Base-by-base conservation (phyloP, 2,113 vertebrate species). In the Podocnemis expansa region DNA sequence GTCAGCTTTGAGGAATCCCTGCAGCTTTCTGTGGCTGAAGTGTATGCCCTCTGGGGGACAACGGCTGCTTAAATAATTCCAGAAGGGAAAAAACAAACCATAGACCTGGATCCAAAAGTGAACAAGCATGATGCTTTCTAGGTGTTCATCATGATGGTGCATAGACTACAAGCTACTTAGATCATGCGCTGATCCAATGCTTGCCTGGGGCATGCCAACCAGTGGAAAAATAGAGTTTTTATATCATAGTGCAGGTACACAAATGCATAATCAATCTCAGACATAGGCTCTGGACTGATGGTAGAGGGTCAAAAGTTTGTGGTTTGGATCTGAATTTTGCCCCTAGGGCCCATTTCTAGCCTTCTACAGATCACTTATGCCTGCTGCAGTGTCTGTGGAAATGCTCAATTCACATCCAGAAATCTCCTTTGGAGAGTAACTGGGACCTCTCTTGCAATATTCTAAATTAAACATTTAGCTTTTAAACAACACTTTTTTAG, bases 401-500 rank as follows among this genome's bases (percentile, higher is more conserved):
- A 31, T 2, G 4, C 5, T 41, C 34, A 89, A 16, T 16, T 34
- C 19, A 1, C 38, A 34, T 13, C 43, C 87, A 47, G 73, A n/a
- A 58, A 89, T 73, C 41, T 2, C 75, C 90, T 27, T 83, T 89
- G 91, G 93, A 94, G 80, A 73, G 41, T 54, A 89, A 67, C 85
- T 24, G 75, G 92, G 84, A 76, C 84, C 63, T 1, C 43, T 47
- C 0, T 34, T 51, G 56, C 70, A 83, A 89, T 8, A 22, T 10
- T 2, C 75, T 7, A 9, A 49, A 92, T 14, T 52, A 25, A 85
- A 27, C 52, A 60, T 67, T 84, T 70, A 82, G 79, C 55, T 85
- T n/a, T 73, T 89, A 80, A 94, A 94, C 82, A 49, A 83, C 25
- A 8, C 88, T 91, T 87, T 94, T 90, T 90, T 78, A 43, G 38